Evolutionary conservation across 2,113 vertebrate species (phyloP).

Genomic region (Boleophthalmus pectinirostris): DNA sequence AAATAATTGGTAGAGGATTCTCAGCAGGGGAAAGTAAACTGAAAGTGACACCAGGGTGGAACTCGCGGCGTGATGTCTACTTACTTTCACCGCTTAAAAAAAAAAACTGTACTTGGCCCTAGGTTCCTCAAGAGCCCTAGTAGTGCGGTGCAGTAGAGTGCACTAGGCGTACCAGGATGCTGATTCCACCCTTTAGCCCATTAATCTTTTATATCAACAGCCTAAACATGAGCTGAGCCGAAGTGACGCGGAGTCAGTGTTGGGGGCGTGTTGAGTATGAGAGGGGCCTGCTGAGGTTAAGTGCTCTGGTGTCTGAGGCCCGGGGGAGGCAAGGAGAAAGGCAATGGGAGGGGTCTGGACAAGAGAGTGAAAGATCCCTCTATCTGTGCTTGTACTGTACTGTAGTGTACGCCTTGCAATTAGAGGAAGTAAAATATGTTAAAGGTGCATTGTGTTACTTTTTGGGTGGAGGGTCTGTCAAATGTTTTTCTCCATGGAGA

Average conservation of each 20-base stretch:
- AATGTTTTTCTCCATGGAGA: too few relatives aligned
- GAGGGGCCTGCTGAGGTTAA: constrained; percentile 71
- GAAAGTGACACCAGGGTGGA: constrained; percentile 67
- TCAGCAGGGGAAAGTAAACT: constrained; percentile 75
- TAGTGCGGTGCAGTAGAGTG: constrained; percentile 31
- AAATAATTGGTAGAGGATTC: constrained; percentile 69
- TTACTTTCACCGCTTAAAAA: constrained; percentile 57
- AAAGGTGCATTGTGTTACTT: too few relatives aligned
- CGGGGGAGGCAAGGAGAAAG: constrained; percentile 43
- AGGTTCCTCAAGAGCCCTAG: constrained; percentile 42
- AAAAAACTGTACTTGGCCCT: constrained; percentile 39
- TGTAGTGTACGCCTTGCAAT: too few relatives aligned
- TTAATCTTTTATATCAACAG: constrained; percentile 74
- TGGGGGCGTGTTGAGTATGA: constrained; percentile 48
- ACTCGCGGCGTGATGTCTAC: constrained; percentile 58
- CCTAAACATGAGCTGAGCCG: constrained; percentile 71
- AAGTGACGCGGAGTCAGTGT: constrained; percentile 67
- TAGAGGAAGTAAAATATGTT: too few relatives aligned
- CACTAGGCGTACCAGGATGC: constrained; percentile 19
- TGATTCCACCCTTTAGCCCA: constrained; percentile 40
- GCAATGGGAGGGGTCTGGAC: constrained; percentile 16
- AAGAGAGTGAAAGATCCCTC: background rate
- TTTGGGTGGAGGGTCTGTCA: too few relatives aligned
- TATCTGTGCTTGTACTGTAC: too few relatives aligned
- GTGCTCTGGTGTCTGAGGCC: constrained; percentile 71